Conservation (phyloP, 2,888 invertebrate species). For the Andrena haemorrhoa region DNA sequence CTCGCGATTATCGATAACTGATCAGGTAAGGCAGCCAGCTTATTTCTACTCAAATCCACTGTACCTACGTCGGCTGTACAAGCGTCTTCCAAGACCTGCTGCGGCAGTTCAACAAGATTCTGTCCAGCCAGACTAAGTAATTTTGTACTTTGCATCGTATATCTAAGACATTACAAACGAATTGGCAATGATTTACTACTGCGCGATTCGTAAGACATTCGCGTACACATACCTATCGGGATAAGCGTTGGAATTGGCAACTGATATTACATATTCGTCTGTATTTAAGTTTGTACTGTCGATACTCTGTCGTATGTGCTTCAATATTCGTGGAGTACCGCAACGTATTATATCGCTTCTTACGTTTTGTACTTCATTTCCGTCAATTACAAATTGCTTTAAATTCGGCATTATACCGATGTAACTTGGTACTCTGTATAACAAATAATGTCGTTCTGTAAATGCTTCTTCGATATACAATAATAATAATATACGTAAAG, state of each 20-base stretch:
- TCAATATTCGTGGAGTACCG: conserved; percentile 93
- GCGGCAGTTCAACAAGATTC: conserved; percentile 89
- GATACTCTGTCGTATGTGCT: conserved; percentile 90
- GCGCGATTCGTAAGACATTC: not conserved
- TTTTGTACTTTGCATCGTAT: conserved; percentile 87
- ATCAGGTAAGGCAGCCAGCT: conserved; percentile 89
- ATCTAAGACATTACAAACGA: conserved; percentile 82
- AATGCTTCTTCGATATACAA: conserved; percentile 11
- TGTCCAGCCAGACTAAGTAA: conserved; percentile 88
- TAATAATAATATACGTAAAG: conserved; percentile 3
- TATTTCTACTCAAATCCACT: conserved; percentile 94
- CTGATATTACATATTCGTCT: conserved; percentile 81
- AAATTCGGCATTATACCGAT: conserved; percentile 91
- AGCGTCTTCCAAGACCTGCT: conserved; percentile 90
- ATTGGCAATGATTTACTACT: not conserved
- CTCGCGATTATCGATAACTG: conserved; percentile 85
- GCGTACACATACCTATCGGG: conserved; percentile 86
- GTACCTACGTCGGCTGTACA: conserved; percentile 90
- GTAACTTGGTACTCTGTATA: conserved; percentile 88
- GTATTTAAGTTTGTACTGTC: conserved; percentile 84
- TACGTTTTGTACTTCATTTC: conserved; percentile 93
- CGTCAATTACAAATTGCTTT: conserved; percentile 93
- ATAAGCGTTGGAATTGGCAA: conserved; percentile 76
- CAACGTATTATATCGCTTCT: conserved; percentile 93
- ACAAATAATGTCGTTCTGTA: conserved; percentile 6